These are phyloP conservation scores for Notechis scutatus DNA, from an alignment of 2,113 vertebrate species.

Conservation along the genomic window DNA sequence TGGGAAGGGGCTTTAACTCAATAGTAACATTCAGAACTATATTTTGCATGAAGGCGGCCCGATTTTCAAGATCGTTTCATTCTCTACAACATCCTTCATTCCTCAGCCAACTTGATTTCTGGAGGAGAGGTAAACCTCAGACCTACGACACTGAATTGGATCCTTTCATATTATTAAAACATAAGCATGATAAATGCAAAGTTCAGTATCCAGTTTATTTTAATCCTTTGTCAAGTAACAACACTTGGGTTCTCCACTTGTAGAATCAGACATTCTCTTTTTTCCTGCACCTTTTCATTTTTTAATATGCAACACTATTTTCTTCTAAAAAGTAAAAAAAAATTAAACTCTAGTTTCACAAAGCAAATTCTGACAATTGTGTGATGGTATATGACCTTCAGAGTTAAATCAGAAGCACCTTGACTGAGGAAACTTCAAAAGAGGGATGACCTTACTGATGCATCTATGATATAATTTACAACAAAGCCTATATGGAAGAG, in stretches of 20 bases:
- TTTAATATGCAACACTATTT: conserved; percentile 75
- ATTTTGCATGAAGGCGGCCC: too few relatives aligned
- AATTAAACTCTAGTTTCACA: conserved; percentile 77
- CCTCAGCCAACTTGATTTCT: not conserved
- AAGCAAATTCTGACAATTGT: conserved; percentile 71
- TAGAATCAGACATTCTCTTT: conserved; percentile 18
- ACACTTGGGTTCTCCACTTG: not conserved
- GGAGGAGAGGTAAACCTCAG: not conserved
- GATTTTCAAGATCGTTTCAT: not conserved
- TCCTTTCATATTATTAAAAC: not conserved
- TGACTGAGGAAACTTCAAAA: conserved; percentile 52
- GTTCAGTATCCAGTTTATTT: not conserved
- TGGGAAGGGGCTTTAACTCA: too few relatives aligned
- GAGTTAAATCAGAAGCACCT: conserved; percentile 80
- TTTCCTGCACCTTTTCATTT: not conserved
- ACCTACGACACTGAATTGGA: not conserved
- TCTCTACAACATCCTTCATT: not conserved
- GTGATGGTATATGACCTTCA: conserved; percentile 59
- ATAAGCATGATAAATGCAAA: not conserved
- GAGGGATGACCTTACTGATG: conserved; percentile 34
- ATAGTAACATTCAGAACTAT: too few relatives aligned
- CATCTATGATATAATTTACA: conserved; percentile 48
- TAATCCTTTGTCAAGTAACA: not conserved
- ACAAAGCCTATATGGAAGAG: conserved; percentile 24
- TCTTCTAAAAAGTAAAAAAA: conserved; percentile 84